phyloP scores from a whole-genome alignment of 1,140 invertebrate genomes.

The Doryteuthis pealeii region DNA sequence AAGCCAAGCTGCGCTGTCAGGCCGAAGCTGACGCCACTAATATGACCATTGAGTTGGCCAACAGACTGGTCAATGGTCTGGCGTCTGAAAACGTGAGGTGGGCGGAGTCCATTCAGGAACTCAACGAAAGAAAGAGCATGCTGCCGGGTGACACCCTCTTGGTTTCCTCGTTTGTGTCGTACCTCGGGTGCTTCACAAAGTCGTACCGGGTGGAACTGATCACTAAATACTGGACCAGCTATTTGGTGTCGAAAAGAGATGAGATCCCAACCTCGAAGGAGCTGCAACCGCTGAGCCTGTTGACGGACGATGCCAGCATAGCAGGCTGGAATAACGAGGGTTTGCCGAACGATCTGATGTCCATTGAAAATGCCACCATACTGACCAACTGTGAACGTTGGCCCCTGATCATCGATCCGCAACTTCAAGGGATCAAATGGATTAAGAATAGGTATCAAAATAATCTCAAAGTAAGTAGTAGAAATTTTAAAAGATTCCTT shows the following conservation, averaged over 20 bases:
- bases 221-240: conserved; percentile 75
- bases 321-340: conserved; percentile 94
- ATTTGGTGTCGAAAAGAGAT: conserved; percentile 62
- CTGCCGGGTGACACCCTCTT: conserved; percentile 88
- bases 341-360: conserved; percentile 89
- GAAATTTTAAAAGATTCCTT: too few relatives aligned
- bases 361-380: conserved; percentile 92
- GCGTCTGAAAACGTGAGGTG: conserved; percentile 91
- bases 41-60: conserved; percentile 85
- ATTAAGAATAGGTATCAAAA: conserved; percentile 89
- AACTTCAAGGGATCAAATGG: conserved; percentile 82
- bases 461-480: conserved; percentile 68
- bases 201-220: conserved; percentile 83
- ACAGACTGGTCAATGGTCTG: conserved; percentile 85
- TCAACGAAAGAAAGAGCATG: conserved; percentile 80
- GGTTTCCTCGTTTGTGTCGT: conserved; percentile 90
- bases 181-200: conserved; percentile 92
- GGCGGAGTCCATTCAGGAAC: conserved; percentile 88
- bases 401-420: conserved; percentile 94
- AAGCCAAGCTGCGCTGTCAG: conserved; percentile 79
- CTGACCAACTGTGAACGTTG: conserved; percentile 87
- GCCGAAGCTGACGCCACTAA: conserved; percentile 60
- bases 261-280: conserved; percentile 81
- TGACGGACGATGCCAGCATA: conserved; percentile 85
- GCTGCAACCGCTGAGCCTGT: conserved; percentile 77